Evolutionary conservation across 2,113 vertebrate species (phyloP).

Genomic region (Porphyrio hochstetteri): DNA sequence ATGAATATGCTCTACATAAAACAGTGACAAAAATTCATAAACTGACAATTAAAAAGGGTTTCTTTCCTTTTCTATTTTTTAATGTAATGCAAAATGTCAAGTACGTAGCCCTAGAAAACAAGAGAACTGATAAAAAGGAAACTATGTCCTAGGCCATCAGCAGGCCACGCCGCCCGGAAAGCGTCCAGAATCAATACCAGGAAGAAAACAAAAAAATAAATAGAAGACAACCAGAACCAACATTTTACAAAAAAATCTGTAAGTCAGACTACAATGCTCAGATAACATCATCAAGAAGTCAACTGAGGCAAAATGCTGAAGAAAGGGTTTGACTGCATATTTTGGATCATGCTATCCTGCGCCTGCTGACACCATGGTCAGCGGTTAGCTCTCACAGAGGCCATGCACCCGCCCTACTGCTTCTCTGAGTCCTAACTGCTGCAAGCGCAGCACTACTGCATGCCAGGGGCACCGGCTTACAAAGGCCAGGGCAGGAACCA

Average conservation of each 20-base stretch:
- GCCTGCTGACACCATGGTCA: not conserved
- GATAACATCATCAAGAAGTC: not conserved
- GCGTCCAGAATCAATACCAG: not conserved
- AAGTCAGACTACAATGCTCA: not conserved
- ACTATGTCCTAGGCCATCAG: not conserved
- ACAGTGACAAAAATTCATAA: not conserved
- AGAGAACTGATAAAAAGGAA: not conserved
- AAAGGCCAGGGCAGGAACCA: not conserved
- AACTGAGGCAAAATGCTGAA: not conserved
- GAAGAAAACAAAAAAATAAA: not conserved
- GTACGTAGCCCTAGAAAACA: not conserved
- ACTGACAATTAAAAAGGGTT: not conserved
- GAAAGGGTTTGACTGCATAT: not conserved
- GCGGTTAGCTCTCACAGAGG: not conserved
- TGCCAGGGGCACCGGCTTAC: fast-evolving
- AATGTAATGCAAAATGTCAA: not conserved
- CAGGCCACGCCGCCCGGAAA: not conserved
- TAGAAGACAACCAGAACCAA: not conserved
- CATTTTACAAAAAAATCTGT: not conserved
- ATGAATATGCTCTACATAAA: not conserved
- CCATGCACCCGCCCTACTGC: not conserved
- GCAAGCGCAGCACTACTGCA: fast-evolving
- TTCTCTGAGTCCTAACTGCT: not conserved
- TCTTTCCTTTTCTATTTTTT: not conserved
- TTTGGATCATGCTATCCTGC: not conserved